Conservation (phyloP, 1,140 invertebrate genomes). For the Nephotettix cincticeps region DNA sequence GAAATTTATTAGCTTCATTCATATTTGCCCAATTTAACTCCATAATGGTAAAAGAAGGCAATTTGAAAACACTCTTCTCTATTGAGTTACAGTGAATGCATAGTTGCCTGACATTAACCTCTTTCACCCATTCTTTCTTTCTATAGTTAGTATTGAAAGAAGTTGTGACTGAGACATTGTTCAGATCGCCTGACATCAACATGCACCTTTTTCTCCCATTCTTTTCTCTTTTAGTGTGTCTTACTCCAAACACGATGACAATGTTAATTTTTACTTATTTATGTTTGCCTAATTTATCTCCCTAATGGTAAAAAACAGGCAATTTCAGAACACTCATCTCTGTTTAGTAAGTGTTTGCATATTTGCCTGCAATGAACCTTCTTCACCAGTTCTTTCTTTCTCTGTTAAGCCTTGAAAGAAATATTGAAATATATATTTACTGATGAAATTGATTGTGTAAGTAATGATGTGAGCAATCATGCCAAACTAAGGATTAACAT, state of each 20-base stretch:
- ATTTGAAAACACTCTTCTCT: neutral
- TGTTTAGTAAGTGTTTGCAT: neutral
- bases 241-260: no score
- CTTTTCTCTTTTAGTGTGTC: no score
- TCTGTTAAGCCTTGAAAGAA: neutral
- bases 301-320: neutral
- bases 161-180: neutral
- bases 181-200: no score
- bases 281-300: no score
- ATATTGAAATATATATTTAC: no score
- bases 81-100: neutral
- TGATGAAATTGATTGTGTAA: no score
- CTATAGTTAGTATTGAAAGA: neutral
- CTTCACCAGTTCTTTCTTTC: slow-evolving; percentile 4
- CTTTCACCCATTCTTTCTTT: slow-evolving; percentile 5
- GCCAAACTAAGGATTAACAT: no score
- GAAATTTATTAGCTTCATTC: no score
- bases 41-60: neutral
- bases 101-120: neutral
- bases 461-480: no score
- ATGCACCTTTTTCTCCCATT: no score
- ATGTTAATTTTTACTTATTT: no score
- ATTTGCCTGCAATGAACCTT: neutral
- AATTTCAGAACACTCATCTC: neutral
- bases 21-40: no score